Conservation (phyloP, 2,113 vertebrate species). For the Arizona elegans region DNA sequence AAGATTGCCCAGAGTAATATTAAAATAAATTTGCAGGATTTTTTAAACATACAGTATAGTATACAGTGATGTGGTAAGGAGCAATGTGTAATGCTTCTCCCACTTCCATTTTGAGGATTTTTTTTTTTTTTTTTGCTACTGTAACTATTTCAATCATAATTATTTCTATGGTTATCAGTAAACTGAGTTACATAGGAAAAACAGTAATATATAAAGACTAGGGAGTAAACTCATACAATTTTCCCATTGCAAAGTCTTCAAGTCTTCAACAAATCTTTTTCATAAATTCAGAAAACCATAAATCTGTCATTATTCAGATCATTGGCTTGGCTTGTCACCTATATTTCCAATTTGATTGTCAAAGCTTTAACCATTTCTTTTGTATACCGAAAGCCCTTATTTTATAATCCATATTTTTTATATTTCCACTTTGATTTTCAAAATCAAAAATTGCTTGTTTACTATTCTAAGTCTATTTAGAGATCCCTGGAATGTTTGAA, state of each 20-base stretch:
- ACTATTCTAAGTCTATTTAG: not conserved
- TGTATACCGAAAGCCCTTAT: not conserved
- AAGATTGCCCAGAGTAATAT: constrained; percentile 62
- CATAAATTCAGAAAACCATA: not conserved
- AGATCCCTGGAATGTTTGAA: not conserved
- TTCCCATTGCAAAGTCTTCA: not conserved
- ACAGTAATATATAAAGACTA: not conserved
- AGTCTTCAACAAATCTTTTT: not conserved
- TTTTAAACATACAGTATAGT: constrained; percentile 13
- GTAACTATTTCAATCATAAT: not conserved
- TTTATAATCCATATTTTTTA: not conserved
- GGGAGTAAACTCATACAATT: not conserved
- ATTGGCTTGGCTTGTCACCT: not conserved
- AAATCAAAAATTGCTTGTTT: not conserved
- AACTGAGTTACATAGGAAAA: not conserved
- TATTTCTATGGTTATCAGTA: not conserved
- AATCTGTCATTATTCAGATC: not conserved
- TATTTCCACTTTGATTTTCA: not conserved
- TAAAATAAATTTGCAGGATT: constrained; percentile 46
- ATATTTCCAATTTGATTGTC: not conserved
- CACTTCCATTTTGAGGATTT: not conserved
- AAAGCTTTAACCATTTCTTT: not conserved
- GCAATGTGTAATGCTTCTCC: not conserved
- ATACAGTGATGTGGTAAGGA: not conserved
- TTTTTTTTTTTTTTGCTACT: not conserved